Evolutionary conservation across 2,113 vertebrate genomes (phyloP).

Genomic region (Butorides virescens): DNA sequence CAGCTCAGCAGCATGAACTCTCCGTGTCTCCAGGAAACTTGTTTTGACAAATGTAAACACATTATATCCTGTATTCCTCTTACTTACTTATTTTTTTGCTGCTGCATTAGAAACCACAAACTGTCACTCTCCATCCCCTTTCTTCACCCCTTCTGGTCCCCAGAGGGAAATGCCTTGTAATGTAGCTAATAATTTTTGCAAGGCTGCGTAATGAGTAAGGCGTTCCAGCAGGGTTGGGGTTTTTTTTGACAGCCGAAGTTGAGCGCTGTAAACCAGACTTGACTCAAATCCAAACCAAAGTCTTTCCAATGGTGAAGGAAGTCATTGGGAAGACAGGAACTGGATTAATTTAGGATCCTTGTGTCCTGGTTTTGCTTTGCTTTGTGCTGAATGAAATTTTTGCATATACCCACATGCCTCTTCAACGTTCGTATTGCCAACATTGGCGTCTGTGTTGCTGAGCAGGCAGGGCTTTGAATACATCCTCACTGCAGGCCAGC

Average conservation of each 20-base stretch:
- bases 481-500: background rate
- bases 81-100: constrained; percentile 45
- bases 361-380: background rate
- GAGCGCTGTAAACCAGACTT: constrained; percentile 44
- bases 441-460: fast-evolving
- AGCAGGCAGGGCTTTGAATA: background rate
- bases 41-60: constrained; percentile 71
- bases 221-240: background rate
- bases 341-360: background rate
- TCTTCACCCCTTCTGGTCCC: constrained; percentile 53
- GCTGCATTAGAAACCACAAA: constrained; percentile 63
- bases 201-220: background rate
- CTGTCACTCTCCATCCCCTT: constrained; percentile 56
- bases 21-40: constrained; percentile 82
- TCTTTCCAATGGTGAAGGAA: constrained; percentile 3
- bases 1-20: constrained; percentile 65
- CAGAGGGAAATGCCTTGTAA: constrained; percentile 64
- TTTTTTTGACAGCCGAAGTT: background rate
- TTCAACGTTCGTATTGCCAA: fast-evolving
- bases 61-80: constrained; percentile 67
- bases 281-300: constrained; percentile 56
- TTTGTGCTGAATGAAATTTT: background rate
- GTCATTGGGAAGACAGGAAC: background rate
- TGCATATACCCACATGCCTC: fast-evolving
- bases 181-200: constrained; percentile 50